Evolutionary conservation across 2,888 invertebrate species (phyloP), one percentile per base, ranked within the genome.

Genomic region (Acanthosoma haemorrhoidale): DNA sequence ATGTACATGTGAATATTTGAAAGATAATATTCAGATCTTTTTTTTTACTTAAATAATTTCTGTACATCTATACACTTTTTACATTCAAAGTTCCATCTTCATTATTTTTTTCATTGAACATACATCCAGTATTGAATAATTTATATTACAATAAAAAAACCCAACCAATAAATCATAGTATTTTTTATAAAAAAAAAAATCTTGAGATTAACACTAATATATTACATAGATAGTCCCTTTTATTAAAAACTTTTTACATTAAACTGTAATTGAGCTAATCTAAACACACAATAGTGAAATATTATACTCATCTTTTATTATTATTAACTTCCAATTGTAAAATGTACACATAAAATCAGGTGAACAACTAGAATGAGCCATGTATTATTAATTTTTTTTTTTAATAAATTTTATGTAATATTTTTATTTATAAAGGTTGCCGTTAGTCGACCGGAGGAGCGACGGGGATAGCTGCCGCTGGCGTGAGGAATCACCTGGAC

Each of bases 41-140:
- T 25, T 29, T 60, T 60, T 60, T 3, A n/a, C 6, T 58, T 58
- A 58, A 66, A 66, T 70, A 70, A 71, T 66, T 69, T 71, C 71
- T 71, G 71, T 71, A 71, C 71, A 71, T 66, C 71, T 71, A 69
- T 71, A 71, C 71, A 71, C 69, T 71, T 71, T 71, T 41, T 71
- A 71, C 71, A 71, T 67, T 51, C 69, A 41, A 70, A 63, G 25
- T 59, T 57, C 38, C 18, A 64, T 41, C 21, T 38, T 38, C 21
- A 21, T 25, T 38, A 64, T 5, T 38, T 39, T 43, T 8, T 41
- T 43, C 15, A 15, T 18, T 61, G 36, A 61, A 36, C 34, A 61
- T 36, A 61, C 34, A 32, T 59, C 13, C 31, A 18, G 16, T 31
- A 59, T 59, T 59, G 29, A 59, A 59, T 34, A 59, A 11, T 32